Conservation (phyloP, 2,113 vertebrate genomes). For the Platysternon megacephalum region DNA sequence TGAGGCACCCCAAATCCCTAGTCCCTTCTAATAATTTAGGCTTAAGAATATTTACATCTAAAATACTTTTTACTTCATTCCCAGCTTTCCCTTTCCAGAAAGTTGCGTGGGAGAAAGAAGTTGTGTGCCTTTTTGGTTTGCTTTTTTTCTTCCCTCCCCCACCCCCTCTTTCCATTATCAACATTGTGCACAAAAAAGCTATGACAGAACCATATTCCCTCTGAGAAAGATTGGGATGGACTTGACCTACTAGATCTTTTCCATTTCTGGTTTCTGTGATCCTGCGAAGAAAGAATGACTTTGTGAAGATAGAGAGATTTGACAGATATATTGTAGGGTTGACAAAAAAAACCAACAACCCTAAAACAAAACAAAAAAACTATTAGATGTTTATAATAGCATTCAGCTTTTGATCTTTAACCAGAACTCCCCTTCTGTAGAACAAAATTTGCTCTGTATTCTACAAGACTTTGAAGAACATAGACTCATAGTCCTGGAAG, state of each 20-base stretch:
- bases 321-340: not conserved
- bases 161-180: not conserved
- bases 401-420: not conserved
- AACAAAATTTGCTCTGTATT: not conserved
- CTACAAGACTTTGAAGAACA: not conserved
- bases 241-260: not conserved
- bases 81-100: too few relatives aligned
- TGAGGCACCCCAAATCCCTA: not conserved
- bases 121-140: not conserved
- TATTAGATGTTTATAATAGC: not conserved
- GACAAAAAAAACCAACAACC: not conserved
- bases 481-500: not conserved
- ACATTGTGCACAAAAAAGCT: not conserved
- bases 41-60: not conserved
- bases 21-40: not conserved
- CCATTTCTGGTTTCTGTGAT: not conserved
- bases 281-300: not conserved
- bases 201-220: not conserved
- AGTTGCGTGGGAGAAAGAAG: not conserved
- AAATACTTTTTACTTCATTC: not conserved
- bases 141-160: not conserved
- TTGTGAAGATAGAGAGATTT: not conserved
- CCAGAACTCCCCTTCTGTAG: not conserved
- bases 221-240: not conserved
- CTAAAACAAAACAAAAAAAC: not conserved